Conservation (phyloP, 2,113 vertebrate genomes). For the Cephalophus harveyi region DNA sequence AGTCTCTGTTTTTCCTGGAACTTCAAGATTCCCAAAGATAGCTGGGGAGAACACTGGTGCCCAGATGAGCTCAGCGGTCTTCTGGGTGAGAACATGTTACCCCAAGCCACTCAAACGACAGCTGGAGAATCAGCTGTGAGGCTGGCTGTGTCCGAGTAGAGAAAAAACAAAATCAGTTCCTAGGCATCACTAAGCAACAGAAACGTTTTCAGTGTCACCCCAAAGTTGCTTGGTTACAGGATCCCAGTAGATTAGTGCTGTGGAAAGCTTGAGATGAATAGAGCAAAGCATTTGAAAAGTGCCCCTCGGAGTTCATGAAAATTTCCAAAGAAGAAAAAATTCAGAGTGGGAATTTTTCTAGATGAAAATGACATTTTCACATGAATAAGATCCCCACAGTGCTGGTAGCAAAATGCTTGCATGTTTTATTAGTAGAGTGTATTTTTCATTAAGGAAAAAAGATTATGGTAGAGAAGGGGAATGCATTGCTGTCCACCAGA, state of each 20-base stretch:
- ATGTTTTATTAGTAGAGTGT: background rate
- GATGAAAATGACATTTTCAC: constrained; percentile 16
- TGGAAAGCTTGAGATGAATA: background rate
- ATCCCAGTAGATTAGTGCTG: background rate
- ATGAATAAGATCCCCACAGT: background rate
- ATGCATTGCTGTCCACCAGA: background rate
- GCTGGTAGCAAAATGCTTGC: background rate
- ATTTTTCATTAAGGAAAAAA: background rate
- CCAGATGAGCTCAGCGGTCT: background rate
- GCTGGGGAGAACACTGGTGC: background rate
- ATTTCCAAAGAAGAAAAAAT: background rate
- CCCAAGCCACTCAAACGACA: background rate
- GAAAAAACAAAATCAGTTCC: constrained; percentile 34
- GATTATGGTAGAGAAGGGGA: background rate
- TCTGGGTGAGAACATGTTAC: background rate
- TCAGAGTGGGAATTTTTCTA: background rate
- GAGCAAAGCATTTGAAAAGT: constrained; percentile 16
- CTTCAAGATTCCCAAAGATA: background rate
- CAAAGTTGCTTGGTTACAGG: constrained; percentile 22
- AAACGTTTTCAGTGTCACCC: background rate
- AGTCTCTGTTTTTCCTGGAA: constrained; percentile 10
- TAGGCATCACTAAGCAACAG: background rate
- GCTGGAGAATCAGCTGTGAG: constrained; percentile 31
- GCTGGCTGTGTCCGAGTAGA: background rate
- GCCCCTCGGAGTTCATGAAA: background rate